A percentile compares a stretch with the other conserved stretches of the same genome.
Evolutionary conservation across 2,113 vertebrate genomes (phyloP).

Genomic region (Rhipidura dahli): DNA sequence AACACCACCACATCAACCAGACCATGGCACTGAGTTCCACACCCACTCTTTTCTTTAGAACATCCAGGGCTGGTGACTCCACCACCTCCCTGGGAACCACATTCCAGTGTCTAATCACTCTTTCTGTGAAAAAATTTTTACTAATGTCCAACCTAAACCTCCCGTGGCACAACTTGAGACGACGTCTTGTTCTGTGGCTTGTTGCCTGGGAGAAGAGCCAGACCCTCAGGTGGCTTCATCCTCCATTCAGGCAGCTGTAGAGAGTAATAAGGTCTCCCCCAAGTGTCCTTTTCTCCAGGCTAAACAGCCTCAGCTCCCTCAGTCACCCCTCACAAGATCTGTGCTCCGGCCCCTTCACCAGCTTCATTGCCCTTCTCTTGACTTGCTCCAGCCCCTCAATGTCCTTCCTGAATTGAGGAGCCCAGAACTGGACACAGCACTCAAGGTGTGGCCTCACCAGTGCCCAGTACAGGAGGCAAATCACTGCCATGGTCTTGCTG

Average conservation of each 20-base stretch:
- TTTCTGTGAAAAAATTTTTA: background rate
- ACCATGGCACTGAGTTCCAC: background rate
- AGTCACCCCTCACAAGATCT: background rate
- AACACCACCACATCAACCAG: background rate
- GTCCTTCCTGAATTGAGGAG: background rate
- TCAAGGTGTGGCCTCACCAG: background rate
- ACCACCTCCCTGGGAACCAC: background rate
- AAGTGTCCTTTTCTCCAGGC: background rate
- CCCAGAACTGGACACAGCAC: background rate
- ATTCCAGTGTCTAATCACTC: background rate
- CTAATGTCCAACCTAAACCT: background rate
- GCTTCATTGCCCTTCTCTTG: accelerated
- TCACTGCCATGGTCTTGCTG: background rate
- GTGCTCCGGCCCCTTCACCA: background rate
- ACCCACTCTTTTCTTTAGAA: background rate
- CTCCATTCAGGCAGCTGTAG: too few species aligned
- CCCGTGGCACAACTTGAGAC: background rate
- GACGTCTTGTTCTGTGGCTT: background rate
- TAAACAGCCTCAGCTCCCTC: background rate
- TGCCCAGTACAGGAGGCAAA: background rate
- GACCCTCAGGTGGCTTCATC: too few species aligned
- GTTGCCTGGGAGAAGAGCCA: background rate
- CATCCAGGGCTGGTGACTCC: background rate
- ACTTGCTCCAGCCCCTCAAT: background rate
- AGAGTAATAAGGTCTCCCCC: background rate